Percentiles rank a stretch among this genome's conserved stretches.
Conservation (phyloP, 2,113 vertebrate species). For the Taxidea taxus region DNA sequence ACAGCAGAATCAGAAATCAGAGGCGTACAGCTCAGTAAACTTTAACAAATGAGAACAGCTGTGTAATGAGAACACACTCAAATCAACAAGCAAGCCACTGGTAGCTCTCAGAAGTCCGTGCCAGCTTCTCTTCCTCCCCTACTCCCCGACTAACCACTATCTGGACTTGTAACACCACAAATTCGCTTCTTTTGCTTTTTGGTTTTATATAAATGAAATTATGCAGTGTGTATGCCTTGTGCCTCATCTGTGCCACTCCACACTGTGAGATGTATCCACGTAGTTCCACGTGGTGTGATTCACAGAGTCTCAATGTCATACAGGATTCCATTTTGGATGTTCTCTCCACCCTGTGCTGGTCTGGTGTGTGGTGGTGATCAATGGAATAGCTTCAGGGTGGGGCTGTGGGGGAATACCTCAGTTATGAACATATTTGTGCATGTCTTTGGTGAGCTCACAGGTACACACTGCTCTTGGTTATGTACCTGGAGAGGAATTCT, state of each 20-base stretch:
- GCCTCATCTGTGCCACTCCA: too few species aligned
- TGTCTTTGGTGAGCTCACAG: not conserved
- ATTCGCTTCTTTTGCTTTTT: too few species aligned
- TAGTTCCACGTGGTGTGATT: not conserved
- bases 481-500: not conserved
- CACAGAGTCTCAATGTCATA: not conserved
- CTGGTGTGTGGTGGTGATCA: not conserved
- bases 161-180: not conserved
- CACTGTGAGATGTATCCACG: too few species aligned
- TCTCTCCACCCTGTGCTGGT: too few species aligned
- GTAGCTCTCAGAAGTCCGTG: fast-evolving
- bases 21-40: not conserved
- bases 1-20: not conserved
- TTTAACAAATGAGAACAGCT: not conserved
- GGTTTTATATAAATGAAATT: too few species aligned
- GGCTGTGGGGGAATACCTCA: not conserved
- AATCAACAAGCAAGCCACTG: too few species aligned
- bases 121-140: not conserved
- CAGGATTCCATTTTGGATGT: not conserved
- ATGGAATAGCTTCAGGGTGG: not conserved
- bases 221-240: too few species aligned
- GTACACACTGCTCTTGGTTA: not conserved
- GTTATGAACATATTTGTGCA: too few species aligned
- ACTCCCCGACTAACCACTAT: not conserved
- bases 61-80: not conserved